Base-by-base conservation (phyloP, 2,113 vertebrate genomes). In the Isichthys henryi region DNA sequence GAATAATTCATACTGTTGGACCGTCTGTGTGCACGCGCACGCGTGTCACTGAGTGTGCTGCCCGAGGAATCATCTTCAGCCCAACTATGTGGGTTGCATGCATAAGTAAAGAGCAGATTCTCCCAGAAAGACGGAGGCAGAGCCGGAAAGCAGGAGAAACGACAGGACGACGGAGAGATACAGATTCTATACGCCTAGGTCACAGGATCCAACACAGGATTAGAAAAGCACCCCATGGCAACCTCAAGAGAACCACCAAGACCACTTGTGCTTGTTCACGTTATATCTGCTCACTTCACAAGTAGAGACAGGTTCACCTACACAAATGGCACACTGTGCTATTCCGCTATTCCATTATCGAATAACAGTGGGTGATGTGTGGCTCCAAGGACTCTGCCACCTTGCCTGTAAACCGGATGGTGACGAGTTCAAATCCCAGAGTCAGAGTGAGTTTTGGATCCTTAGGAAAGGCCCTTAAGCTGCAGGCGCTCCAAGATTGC, bases 1-100 rank as follows among this genome's bases (percentile, higher is more conserved):
- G 87, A 49, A 82, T 88, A 53, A 89, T 89, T 19, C 70, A 77
- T 89, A 31, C 58, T 77, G 58, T 48, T 46, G 49, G 52, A 58
- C 31, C n/a, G 39, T 88, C 17, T 45, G 43, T 48, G 39, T 27
- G 35, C n/a, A 17, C 45, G 9, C 17, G 11, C 62, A 43, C 5
- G 45, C 13, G 13, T 88, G 56, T 74, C 39, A 27, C 15, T 52
- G 27, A 80, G 27, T 88, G 88, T 77, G 50, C 45, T 11, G 74
- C 46, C 70, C 17, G 48, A 89, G 21, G 46, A 52, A 48, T 45
- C 23, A 85, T 86, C 39, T 66, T 83, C 52, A 89, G 13, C 84
- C 11, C 45, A 70, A 62, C 53, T 80, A 66, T 88, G 87, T 53
- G 58, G 43, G 43, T 62, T n/a, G 87, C 58, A 88, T 74, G 35